phyloP scores from a whole-genome alignment of 1,140 invertebrate genomes.

The Drosophila fuyamai region DNA sequence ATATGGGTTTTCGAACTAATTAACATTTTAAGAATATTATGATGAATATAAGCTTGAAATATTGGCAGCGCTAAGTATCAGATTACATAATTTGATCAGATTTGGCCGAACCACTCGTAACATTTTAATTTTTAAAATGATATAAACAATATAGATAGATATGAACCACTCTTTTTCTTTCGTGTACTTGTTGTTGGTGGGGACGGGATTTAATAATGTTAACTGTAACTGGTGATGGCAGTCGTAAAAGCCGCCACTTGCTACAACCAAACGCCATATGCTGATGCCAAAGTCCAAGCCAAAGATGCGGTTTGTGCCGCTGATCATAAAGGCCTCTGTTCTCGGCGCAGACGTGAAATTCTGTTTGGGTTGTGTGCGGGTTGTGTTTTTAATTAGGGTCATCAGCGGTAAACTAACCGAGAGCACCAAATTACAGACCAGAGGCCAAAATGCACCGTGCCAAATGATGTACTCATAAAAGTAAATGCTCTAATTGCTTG shows the following conservation, averaged over 20 bases:
- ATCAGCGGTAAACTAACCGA: conserved; percentile 51
- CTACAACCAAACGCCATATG: conserved; percentile 31
- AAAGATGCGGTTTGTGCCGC: conserved; percentile 47
- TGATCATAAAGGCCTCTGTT: conserved; percentile 49
- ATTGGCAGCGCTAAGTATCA: no score
- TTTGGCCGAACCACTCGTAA: no score
- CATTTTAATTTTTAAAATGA: no score
- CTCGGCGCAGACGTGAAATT: conserved; percentile 25
- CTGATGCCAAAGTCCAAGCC: conserved; percentile 45
- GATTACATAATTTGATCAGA: no score
- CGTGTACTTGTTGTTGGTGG: conserved; percentile 39
- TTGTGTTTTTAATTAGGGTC: conserved; percentile 59
- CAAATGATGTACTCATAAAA: conserved; percentile 47
- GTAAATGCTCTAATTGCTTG: conserved; percentile 46
- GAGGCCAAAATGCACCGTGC: conserved; percentile 21
- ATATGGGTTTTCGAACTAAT: no score
- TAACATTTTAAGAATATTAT: no score
- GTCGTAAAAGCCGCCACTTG: conserved; percentile 64
- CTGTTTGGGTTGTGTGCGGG: conserved; percentile 47
- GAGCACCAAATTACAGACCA: conserved; percentile 50
- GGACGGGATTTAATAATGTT: conserved; percentile 64
- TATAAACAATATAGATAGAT: background rate
- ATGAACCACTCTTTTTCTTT: background rate
- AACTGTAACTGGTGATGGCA: conserved; percentile 73
- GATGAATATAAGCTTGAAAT: no score